These are phyloP conservation scores for Dromiciops gliroides DNA, from an alignment of 2,113 vertebrate species.

Conservation along the genomic window DNA sequence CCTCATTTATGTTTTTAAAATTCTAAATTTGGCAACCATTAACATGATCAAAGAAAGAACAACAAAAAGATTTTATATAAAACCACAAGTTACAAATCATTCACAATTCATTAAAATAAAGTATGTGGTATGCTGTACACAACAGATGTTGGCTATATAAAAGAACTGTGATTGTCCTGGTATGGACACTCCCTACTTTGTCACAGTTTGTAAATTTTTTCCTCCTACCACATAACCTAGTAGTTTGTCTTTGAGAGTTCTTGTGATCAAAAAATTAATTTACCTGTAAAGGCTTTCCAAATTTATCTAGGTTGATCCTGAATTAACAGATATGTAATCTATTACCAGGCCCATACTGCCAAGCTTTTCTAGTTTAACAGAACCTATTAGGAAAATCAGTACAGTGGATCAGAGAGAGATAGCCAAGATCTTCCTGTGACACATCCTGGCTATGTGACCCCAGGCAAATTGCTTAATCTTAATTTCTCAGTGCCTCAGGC, in stretches of 20 bases:
- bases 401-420: not conserved
- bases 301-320: not conserved
- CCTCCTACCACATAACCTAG: not conserved
- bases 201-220: not conserved
- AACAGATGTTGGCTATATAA: not conserved
- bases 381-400: not conserved
- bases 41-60: not conserved
- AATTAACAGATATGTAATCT: not conserved
- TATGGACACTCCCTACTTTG: not conserved
- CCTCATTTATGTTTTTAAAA: not conserved
- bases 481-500: not conserved
- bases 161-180: not conserved
- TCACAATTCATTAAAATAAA: slow-evolving; percentile 1
- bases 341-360: not conserved
- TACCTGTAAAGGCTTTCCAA: not conserved
- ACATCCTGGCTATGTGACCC: not conserved
- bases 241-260: not conserved
- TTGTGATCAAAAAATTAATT: not conserved
- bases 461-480: not conserved
- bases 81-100: not conserved
- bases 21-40: not conserved
- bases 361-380: not conserved
- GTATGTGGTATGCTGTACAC: not conserved
- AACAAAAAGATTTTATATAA: not conserved
- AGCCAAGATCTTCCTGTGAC: not conserved